These are phyloP conservation scores for Triplophysa dalaica DNA, from an alignment of 2,113 vertebrate species.

Conservation along the genomic window DNA sequence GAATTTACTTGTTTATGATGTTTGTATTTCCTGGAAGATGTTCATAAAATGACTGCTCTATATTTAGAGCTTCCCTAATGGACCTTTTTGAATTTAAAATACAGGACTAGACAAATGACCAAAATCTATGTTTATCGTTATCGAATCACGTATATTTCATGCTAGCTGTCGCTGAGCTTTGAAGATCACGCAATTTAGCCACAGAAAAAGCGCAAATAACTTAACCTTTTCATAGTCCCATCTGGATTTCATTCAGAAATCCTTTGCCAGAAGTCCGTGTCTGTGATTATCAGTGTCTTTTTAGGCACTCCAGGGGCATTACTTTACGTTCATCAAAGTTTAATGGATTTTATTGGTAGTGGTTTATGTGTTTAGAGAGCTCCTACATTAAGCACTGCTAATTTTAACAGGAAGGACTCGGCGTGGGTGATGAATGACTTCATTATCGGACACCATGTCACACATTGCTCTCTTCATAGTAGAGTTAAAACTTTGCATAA, in stretches of 20 bases:
- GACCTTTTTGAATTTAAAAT: slow-evolving; percentile 19
- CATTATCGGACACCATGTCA: slow-evolving; percentile 64
- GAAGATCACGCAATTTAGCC: background rate
- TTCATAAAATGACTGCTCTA: background rate
- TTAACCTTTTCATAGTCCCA: no score
- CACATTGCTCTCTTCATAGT: slow-evolving; percentile 57
- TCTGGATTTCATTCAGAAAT: background rate
- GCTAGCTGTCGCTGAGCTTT: background rate
- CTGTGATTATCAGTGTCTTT: no score
- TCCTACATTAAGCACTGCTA: slow-evolving; percentile 37
- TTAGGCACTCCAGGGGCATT: no score
- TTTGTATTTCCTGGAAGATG: slow-evolving; percentile 2
- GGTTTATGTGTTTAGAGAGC: slow-evolving; percentile 45
- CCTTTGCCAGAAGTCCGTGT: no score
- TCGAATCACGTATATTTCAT: background rate
- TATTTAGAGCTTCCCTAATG: background rate
- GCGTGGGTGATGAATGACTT: slow-evolving; percentile 65
- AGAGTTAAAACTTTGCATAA: slow-evolving; percentile 56
- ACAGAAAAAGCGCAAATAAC: background rate
- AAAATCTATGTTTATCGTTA: background rate
- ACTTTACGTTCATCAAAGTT: background rate
- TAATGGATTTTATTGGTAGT: slow-evolving; percentile 21
- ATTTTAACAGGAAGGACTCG: slow-evolving; percentile 45
- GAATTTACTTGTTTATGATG: background rate
- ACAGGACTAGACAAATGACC: background rate